Evolutionary conservation across 1,140 invertebrate genomes (phyloP).

Genomic region (Camponotus pennsylvanicus): DNA sequence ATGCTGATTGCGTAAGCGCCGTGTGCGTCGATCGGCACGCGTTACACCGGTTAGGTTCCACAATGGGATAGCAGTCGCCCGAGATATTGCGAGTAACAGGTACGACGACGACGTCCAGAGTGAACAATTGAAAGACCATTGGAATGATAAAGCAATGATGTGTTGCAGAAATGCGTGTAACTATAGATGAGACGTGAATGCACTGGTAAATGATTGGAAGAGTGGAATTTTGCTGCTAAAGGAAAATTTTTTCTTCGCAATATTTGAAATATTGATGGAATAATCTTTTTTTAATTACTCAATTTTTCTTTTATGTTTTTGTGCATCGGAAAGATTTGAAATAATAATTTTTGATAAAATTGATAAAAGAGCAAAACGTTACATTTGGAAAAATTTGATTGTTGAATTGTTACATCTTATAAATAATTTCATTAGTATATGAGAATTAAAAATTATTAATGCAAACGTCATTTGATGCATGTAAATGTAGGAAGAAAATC

Average conservation of each 20-base stretch:
- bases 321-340: background rate
- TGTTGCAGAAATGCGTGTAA: background rate
- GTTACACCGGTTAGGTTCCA: constrained; percentile 67
- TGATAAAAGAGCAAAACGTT: background rate
- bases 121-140: background rate
- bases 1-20: constrained; percentile 39
- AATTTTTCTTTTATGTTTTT: background rate
- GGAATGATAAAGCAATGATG: background rate
- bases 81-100: constrained; percentile 48
- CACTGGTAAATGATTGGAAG: background rate
- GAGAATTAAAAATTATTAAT: background rate
- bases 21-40: constrained; percentile 45
- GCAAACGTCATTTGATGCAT: background rate
- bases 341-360: background rate
- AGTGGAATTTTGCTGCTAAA: background rate
- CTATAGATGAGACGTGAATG: background rate
- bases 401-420: background rate
- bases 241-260: background rate
- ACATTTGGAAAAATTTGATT: background rate
- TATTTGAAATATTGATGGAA: background rate
- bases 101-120: constrained; percentile 33
- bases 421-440: background rate
- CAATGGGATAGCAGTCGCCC: constrained; percentile 68
- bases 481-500: background rate
- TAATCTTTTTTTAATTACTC: background rate